Conservation (phyloP, 2,113 vertebrate species). For the Amblyopsis rosae region DNA sequence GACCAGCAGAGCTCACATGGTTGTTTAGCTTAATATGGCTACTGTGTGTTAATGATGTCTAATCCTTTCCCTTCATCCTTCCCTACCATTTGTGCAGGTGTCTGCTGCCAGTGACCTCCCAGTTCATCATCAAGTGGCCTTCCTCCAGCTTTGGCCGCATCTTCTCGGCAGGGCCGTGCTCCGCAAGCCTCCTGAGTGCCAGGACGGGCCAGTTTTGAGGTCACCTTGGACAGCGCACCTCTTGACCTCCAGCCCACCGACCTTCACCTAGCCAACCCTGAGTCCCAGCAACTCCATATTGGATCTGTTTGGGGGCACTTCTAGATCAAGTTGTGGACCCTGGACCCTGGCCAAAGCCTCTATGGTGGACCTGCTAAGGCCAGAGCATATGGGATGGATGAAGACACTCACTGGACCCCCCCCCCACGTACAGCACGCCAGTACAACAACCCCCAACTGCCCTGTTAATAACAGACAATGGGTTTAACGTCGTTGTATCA, state of each 20-base stretch:
- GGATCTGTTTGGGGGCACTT: constrained; percentile 39
- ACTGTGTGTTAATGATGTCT: constrained; percentile 59
- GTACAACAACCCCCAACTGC: constrained; percentile 20
- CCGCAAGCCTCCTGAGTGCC: constrained; percentile 85
- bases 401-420: constrained; percentile 23
- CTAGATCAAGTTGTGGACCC: constrained; percentile 24
- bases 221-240: constrained; percentile 52
- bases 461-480: constrained; percentile 62
- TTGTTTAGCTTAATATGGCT: constrained; percentile 40
- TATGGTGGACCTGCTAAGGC: constrained; percentile 47
- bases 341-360: constrained; percentile 40
- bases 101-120: constrained; percentile 92
- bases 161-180: constrained; percentile 82
- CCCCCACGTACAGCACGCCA: constrained; percentile 24
- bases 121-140: constrained; percentile 91
- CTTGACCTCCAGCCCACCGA: constrained; percentile 48
- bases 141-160: constrained; percentile 82
- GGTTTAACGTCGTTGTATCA: constrained; percentile 35
- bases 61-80: constrained; percentile 42
- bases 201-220: constrained; percentile 88
- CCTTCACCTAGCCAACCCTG: constrained; percentile 49
- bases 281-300: constrained; percentile 39
- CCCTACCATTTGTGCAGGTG: constrained; percentile 83
- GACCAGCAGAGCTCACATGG: constrained; percentile 32
- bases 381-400: constrained; percentile 33